These are phyloP conservation scores for Ricordea florida DNA, from an alignment of 92 coral and sea anemone species.

Conservation along the genomic window DNA sequence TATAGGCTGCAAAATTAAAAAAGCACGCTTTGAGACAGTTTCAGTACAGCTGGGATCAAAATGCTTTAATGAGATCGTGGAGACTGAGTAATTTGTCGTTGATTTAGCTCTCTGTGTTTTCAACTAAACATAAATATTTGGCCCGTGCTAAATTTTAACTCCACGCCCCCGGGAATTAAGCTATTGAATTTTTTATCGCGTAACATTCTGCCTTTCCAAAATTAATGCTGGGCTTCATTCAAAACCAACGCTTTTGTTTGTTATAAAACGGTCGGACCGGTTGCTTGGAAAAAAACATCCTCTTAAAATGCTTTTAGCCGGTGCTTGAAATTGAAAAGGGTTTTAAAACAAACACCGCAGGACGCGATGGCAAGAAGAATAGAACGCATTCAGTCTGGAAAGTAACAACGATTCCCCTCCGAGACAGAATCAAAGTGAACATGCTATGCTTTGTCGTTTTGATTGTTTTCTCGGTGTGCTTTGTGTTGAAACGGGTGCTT, in stretches of 20 bases:
- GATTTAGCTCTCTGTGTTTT: slow-evolving; percentile 42
- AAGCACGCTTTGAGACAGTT: slow-evolving; percentile 2
- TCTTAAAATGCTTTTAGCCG: slow-evolving; percentile 18
- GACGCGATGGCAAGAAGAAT: slow-evolving; percentile 2
- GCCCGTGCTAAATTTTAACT: slow-evolving; percentile 49
- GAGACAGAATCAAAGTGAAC: slow-evolving; percentile 22
- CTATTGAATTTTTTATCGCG: slow-evolving; percentile 80
- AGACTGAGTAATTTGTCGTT: slow-evolving; percentile 39
- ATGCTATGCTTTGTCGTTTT: slow-evolving; percentile 27
- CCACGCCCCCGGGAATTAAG: slow-evolving; percentile 69
- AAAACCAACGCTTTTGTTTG: slow-evolving; percentile 49
- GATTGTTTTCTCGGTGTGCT: slow-evolving; percentile 37
- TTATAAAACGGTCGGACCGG: slow-evolving; percentile 56
- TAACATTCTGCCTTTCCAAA: slow-evolving; percentile 70
- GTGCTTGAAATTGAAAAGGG: slow-evolving; percentile 5
- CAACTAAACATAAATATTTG: slow-evolving; percentile 62
- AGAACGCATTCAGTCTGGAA: slow-evolving; percentile 17
- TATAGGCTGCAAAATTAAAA: slow-evolving; percentile 31
- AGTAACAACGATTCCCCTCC: slow-evolving; percentile 12
- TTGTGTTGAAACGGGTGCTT: slow-evolving; percentile 29
- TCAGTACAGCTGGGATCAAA: slow-evolving; percentile 29
- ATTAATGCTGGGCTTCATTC: slow-evolving; percentile 46
- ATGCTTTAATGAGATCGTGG: slow-evolving; percentile 40
- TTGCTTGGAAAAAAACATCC: slow-evolving; percentile 27
- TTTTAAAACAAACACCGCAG: slow-evolving; percentile 33